A percentile compares a stretch with the other conserved stretches of the same genome.
Conservation (phyloP, 2,888 invertebrate species). For the Helleia helle region DNA sequence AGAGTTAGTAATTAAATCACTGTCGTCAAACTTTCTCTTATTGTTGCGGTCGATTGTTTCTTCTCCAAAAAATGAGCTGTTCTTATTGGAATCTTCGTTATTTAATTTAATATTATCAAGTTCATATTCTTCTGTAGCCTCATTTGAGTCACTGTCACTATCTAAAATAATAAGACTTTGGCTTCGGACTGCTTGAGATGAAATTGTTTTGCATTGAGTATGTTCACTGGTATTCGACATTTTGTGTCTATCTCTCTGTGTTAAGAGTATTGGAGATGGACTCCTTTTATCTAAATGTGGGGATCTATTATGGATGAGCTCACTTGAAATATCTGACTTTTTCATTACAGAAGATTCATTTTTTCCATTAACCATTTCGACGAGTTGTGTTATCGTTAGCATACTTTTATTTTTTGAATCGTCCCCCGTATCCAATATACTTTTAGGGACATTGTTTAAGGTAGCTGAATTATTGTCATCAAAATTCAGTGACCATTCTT, state of each 20-base stretch:
- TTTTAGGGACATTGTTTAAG: constrained; percentile 6
- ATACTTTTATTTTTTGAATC: constrained; percentile 48
- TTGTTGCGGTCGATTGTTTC: constrained; percentile 22
- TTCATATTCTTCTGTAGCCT: constrained; percentile 37
- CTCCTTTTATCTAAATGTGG: constrained; percentile 31
- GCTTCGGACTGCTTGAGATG: neutral
- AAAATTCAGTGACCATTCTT: constrained; percentile 29
- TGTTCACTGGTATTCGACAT: constrained; percentile 16
- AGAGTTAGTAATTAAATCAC: constrained; percentile 35
- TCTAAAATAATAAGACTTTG: constrained; percentile 42
- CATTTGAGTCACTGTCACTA: constrained; percentile 52
- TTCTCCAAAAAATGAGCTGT: constrained; percentile 5
- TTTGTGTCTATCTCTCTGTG: constrained; percentile 40
- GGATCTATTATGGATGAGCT: neutral
- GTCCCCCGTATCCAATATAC: constrained; percentile 14
- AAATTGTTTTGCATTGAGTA: constrained; percentile 4
- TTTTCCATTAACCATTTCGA: constrained; percentile 56
- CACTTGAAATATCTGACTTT: constrained; percentile 13
- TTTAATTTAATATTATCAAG: constrained; percentile 20
- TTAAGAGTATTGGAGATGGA: constrained; percentile 49
- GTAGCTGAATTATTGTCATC: constrained; percentile 18
- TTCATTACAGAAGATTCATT: constrained; percentile 22
- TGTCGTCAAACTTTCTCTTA: constrained; percentile 42
- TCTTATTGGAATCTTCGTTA: constrained; percentile 15
- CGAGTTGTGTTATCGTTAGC: constrained; percentile 60